These are phyloP conservation scores for Notechis scutatus DNA, from an alignment of 2,113 vertebrate species.

Conservation along the genomic window DNA sequence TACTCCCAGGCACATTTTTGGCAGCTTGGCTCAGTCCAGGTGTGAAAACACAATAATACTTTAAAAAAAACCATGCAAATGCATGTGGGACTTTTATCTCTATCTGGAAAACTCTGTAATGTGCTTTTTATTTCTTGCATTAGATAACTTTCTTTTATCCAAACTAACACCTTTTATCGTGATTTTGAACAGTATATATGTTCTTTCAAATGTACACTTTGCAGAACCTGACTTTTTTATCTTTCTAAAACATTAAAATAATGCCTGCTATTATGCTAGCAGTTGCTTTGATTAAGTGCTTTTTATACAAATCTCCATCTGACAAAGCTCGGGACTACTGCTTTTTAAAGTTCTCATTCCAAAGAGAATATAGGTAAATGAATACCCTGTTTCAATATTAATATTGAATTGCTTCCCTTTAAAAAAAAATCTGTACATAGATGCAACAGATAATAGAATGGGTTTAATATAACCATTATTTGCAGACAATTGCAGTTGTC, in stretches of 20 bases:
- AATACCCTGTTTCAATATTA: background rate
- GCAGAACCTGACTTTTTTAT: slow-evolving; percentile 25
- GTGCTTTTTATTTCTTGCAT: slow-evolving; percentile 36
- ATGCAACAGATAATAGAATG: background rate
- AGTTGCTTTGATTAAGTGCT: background rate
- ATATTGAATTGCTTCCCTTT: background rate
- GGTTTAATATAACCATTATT: background rate
- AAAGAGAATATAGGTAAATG: slow-evolving; percentile 16
- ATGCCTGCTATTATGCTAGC: slow-evolving; percentile 24
- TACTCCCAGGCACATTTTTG: slow-evolving; percentile 52
- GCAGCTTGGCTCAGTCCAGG: slow-evolving; percentile 61
- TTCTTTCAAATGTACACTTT: slow-evolving; percentile 39
- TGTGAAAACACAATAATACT: slow-evolving; percentile 69
- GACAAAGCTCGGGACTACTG: background rate
- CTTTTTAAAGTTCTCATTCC: slow-evolving; percentile 23
- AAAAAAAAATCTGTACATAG: background rate
- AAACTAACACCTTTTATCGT: slow-evolving; percentile 24
- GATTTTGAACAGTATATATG: slow-evolving; percentile 34
- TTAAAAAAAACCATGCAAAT: slow-evolving; percentile 42
- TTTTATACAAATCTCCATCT: background rate
- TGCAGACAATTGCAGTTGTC: background rate
- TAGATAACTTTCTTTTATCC: slow-evolving; percentile 35
- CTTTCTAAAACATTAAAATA: slow-evolving; percentile 42
- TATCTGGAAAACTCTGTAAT: slow-evolving; percentile 51
- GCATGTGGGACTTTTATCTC: slow-evolving; percentile 61